These are phyloP conservation scores for Setipinna tenuifilis DNA, from an alignment of 2,797 vertebrate genomes.

Conservation along the genomic window DNA sequence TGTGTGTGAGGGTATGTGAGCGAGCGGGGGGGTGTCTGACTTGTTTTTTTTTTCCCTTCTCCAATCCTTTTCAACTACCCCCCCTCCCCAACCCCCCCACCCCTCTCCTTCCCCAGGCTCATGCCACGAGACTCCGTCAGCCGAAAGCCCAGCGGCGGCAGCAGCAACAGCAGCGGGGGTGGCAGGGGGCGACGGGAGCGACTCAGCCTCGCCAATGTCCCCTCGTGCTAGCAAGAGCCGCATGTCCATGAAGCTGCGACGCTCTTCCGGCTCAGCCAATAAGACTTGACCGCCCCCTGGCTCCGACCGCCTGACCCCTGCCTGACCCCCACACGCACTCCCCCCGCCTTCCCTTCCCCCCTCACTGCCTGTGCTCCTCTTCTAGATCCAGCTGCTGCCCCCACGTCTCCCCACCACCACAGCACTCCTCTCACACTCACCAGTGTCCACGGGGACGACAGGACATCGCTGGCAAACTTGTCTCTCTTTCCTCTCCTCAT, in stretches of 20 bases:
- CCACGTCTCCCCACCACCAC: conserved; percentile 27
- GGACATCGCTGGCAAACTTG: not conserved
- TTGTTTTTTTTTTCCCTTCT: not conserved
- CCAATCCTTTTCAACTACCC: conserved; percentile 21
- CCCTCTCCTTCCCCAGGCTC: conserved; percentile 79
- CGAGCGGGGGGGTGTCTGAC: not conserved
- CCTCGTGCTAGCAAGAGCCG: conserved; percentile 98
- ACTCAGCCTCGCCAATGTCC: conserved; percentile 94
- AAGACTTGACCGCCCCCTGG: conserved; percentile 80
- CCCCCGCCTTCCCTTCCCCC: conserved; percentile 7
- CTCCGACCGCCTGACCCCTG: not conserved
- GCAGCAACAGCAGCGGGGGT: conserved; percentile 51
- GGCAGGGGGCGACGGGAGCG: conserved; percentile 77
- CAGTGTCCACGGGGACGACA: not conserved
- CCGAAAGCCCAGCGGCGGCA: conserved; percentile 81
- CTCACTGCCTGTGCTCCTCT: conserved; percentile 15
- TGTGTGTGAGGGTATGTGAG: not conserved
- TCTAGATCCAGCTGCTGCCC: conserved; percentile 26
- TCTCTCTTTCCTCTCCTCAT: not conserved
- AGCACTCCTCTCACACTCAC: not conserved
- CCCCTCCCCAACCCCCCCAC: conserved; percentile 22
- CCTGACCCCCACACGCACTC: conserved; percentile 15
- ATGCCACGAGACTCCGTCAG: conserved; percentile 89
- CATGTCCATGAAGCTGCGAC: conserved; percentile 98
- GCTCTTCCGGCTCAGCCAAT: conserved; percentile 96